These are phyloP conservation scores for Thamnaconus septentrionalis DNA, from an alignment of 2,113 vertebrate species.

Conservation along the genomic window DNA sequence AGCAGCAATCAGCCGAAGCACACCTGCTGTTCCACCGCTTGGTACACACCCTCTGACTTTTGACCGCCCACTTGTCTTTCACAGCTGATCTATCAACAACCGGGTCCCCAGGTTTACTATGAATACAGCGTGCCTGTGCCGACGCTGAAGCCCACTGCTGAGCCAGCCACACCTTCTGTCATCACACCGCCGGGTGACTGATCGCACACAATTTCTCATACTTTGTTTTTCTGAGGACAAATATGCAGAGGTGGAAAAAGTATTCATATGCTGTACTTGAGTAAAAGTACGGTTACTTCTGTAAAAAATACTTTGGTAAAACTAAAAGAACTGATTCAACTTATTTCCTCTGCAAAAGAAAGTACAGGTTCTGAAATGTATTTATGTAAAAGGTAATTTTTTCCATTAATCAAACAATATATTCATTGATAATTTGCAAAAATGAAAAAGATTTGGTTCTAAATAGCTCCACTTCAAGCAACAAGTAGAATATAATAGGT, in stretches of 20 bases:
- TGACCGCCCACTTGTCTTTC: neutral
- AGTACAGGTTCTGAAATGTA: no score
- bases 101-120: slow-evolving; percentile 65
- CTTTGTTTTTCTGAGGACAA: slow-evolving; percentile 17
- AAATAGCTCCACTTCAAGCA: no score
- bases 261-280: no score
- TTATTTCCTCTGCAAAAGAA: no score
- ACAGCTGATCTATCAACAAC: slow-evolving; percentile 77
- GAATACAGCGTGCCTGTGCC: slow-evolving; percentile 65
- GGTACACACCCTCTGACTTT: neutral
- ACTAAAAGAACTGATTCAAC: no score
- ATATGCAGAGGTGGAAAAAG: neutral
- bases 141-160: slow-evolving; percentile 26
- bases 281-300: no score
- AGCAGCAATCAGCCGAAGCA: slow-evolving; percentile 29
- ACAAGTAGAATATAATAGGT: no score
- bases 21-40: neutral
- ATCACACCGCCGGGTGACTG: slow-evolving; percentile 56
- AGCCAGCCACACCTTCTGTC: slow-evolving; percentile 35
- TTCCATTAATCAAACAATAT: no score
- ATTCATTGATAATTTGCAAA: no score
- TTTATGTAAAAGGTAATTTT: no score
- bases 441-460: no score
- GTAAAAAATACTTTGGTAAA: no score
- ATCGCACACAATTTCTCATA: slow-evolving; percentile 1